A percentile compares a stretch with the other conserved stretches of the same genome.
These are phyloP conservation scores for Esox lucius DNA, from an alignment of 2,797 vertebrate species.

Conservation along the genomic window DNA sequence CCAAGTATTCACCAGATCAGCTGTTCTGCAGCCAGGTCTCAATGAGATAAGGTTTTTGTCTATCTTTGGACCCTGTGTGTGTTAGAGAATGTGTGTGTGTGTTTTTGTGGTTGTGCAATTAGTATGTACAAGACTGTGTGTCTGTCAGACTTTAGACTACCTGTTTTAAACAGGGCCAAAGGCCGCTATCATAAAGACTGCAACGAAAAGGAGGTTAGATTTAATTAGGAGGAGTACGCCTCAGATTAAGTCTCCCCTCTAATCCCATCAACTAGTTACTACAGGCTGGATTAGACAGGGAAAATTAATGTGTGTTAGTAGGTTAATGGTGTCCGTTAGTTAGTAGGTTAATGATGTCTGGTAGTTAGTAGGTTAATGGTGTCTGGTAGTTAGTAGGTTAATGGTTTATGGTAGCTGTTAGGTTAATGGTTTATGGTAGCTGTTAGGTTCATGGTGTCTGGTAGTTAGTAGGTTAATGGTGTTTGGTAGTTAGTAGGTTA, in stretches of 20 bases:
- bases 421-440: too few species aligned
- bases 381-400: too few species aligned
- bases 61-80: background rate
- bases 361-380: too few species aligned
- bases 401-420: too few species aligned
- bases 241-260: constrained; percentile 41
- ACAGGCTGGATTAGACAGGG: constrained; percentile 44
- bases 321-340: too few species aligned
- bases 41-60: background rate
- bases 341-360: too few species aligned
- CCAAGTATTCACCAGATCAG: background rate
- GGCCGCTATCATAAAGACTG: constrained; percentile 32
- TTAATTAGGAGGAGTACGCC: background rate
- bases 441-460: too few species aligned
- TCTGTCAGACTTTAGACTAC: background rate
- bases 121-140: background rate
- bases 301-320: constrained; percentile 36
- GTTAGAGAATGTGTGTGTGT: too few species aligned
- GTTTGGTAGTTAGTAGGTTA: too few species aligned
- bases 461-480: too few species aligned
- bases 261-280: constrained; percentile 72
- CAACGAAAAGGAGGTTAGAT: too few species aligned
- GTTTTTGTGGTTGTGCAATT: too few species aligned
- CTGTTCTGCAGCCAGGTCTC: background rate
- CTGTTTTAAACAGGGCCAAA: constrained; percentile 29